phyloP scores from a whole-genome alignment of 2,797 vertebrate species.

The Diceros bicornis region DNA sequence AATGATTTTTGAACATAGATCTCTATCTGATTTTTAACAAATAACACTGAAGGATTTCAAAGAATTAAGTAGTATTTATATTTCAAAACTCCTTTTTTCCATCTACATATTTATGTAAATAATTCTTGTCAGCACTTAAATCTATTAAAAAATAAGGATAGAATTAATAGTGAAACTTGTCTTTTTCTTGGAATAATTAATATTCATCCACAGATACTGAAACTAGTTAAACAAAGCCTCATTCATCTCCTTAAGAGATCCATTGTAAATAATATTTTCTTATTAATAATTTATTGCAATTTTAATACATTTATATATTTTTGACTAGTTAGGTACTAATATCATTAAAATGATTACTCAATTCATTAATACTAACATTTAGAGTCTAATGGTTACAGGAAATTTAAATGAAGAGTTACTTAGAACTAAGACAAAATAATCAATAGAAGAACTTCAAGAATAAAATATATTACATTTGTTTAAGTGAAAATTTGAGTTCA shows the following conservation, averaged over 20 bases:
- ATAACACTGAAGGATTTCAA: neutral
- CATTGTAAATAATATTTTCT: neutral
- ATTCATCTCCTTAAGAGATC: neutral
- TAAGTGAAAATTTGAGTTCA: constrained; percentile 10
- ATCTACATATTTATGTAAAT: neutral
- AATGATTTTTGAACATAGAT: neutral
- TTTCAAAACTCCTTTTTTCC: neutral
- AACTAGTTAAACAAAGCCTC: neutral
- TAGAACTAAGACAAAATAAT: neutral
- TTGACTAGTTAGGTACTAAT: neutral
- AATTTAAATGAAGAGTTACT: neutral
- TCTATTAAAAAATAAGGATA: neutral
- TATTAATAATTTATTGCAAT: neutral
- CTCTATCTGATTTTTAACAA: neutral
- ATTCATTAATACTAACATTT: neutral
- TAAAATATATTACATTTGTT: neutral
- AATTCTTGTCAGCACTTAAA: neutral
- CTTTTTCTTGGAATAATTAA: neutral
- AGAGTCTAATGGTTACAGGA: neutral
- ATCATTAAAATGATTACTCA: neutral
- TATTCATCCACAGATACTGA: neutral
- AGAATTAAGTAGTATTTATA: neutral
- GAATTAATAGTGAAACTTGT: neutral
- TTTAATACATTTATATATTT: neutral
- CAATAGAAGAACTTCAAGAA: neutral